phyloP scores from a whole-genome alignment of 2,113 vertebrate species.

The Hoplias malabaricus region DNA sequence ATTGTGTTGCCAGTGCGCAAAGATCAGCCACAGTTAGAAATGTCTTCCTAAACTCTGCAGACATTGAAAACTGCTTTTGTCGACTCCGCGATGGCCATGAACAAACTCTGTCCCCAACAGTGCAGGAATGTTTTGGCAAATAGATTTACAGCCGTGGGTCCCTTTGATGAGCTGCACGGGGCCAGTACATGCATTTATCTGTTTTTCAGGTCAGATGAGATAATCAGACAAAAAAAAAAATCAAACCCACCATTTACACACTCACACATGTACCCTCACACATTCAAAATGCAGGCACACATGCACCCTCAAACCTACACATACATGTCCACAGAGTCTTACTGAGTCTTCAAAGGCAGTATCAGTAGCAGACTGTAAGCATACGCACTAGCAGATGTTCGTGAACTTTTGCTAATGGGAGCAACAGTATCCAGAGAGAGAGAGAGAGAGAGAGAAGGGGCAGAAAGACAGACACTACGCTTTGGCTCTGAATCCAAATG shows the following conservation, averaged over 20 bases:
- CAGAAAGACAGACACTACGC: neutral
- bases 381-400: constrained; percentile 32
- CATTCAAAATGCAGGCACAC: neutral
- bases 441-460: neutral
- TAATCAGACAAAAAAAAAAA: neutral
- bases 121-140: neutral
- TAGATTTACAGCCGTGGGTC: neutral
- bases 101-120: neutral
- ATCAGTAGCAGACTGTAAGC: constrained; percentile 1
- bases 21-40: neutral
- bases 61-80: constrained; percentile 11
- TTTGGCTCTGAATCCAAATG: constrained; percentile 20
- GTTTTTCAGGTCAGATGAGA: neutral
- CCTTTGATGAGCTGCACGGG: neutral
- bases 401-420: constrained; percentile 15
- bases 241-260: neutral
- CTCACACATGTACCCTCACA: neutral
- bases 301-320: neutral
- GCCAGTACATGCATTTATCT: neutral
- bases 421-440: constrained; percentile 16
- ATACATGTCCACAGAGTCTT: neutral
- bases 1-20: neutral
- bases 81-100: neutral
- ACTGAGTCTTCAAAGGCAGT: constrained; percentile 6
- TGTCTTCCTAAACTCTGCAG: neutral